Evolutionary conservation across 2,113 vertebrate genomes (phyloP).

Genomic region (Ginglymostoma cirratum): DNA sequence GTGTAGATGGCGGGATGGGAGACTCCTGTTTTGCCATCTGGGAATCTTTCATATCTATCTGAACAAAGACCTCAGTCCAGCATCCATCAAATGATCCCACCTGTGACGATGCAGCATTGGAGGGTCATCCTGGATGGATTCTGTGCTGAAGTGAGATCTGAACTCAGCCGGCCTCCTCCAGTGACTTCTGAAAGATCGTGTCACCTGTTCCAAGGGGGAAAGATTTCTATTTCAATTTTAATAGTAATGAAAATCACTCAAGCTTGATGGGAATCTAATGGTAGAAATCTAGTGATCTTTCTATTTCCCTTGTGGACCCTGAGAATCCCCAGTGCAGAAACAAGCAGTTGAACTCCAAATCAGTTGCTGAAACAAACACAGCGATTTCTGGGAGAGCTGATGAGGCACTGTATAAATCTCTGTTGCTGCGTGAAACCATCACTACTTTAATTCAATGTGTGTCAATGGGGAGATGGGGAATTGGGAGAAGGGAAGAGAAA

Average conservation of each 20-base stretch:
- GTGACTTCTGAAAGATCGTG: background rate
- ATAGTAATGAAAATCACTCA: too few relatives aligned
- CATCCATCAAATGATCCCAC: background rate
- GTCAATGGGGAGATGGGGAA: background rate
- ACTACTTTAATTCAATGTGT: background rate
- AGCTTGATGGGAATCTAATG: too few relatives aligned
- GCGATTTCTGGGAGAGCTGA: too few relatives aligned
- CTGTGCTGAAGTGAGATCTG: background rate
- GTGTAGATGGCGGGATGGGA: background rate
- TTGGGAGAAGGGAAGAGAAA: background rate
- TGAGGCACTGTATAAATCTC: too few relatives aligned
- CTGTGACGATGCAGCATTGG: background rate
- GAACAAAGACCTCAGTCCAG: background rate
- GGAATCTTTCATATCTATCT: background rate
- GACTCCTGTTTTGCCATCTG: background rate
- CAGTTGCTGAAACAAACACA: too few relatives aligned
- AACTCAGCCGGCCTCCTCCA: background rate
- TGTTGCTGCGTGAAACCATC: background rate
- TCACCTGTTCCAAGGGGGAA: background rate
- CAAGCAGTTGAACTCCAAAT: too few relatives aligned
- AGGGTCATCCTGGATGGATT: background rate
- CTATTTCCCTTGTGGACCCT: too few relatives aligned
- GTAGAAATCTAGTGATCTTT: too few relatives aligned
- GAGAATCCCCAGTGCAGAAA: too few relatives aligned
- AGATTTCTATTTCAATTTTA: background rate